Evolutionary conservation across 2,888 invertebrate species (phyloP).

Genomic region (Ceramica pisi): DNA sequence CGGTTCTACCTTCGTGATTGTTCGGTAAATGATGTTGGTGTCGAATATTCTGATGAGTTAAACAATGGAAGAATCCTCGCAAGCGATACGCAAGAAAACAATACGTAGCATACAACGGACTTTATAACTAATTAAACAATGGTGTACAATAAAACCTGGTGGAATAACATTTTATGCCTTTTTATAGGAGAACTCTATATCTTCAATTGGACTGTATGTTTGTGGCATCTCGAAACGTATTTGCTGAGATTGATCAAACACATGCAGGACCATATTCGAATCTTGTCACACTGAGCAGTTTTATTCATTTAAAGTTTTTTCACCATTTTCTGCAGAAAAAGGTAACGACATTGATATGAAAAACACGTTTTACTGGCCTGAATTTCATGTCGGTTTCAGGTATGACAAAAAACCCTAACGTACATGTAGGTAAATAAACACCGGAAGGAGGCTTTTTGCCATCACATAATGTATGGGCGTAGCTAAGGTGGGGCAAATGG

Average conservation of each 20-base stretch:
- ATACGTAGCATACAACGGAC: not conserved
- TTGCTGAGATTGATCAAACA: not conserved
- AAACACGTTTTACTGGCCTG: not conserved
- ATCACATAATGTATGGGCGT: conserved; percentile 62
- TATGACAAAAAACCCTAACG: conserved; percentile 19
- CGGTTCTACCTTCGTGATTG: conserved; percentile 15
- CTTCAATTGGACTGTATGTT: not conserved
- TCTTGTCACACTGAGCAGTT: not conserved
- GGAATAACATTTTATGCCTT: not conserved
- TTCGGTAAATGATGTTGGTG: conserved; percentile 3
- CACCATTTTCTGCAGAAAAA: not conserved
- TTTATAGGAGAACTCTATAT: not conserved
- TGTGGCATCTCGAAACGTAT: not conserved
- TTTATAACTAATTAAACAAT: not conserved
- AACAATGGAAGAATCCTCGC: not conserved
- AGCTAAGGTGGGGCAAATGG: conserved; percentile 59
- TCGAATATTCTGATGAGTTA: not conserved
- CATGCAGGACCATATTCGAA: conserved; percentile 3
- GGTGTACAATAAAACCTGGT: not conserved
- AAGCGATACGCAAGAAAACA: not conserved
- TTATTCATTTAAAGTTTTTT: not conserved
- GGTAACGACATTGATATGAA: not conserved
- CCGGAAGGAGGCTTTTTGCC: conserved; percentile 55
- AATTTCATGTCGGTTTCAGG: conserved; percentile 33
- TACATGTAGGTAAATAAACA: conserved; percentile 41